Evolutionary conservation across 2,888 invertebrate genomes (phyloP), one percentile per base, ranked within the genome.

Genomic region (Cabera pusaria): DNA sequence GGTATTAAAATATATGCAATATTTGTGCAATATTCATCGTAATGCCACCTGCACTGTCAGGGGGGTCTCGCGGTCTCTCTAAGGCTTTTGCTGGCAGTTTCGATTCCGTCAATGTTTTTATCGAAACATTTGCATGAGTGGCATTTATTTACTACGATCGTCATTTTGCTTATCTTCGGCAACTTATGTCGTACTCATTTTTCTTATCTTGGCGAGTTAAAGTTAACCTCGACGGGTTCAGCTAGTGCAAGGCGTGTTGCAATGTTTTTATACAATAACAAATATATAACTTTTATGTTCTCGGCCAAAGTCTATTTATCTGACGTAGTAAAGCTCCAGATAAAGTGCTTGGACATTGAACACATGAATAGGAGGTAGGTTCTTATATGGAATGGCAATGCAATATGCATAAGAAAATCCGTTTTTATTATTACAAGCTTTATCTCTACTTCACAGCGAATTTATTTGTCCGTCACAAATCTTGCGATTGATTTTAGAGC

Each of bases 21-120:
- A 29, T 26, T 33, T 33, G 20, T 37, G 32, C 31, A 36, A 34
- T 34, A 36, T 36, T 37, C 23, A 9, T 26, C 20, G 26, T 7
- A 37, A 37, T 38, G 31, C 45, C 66, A 65, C 60, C 62, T 63
- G 60, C 52, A 24, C 56, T 22, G 34, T 41, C 47, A 39, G 63
- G 72, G 70, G 50, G 70, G 72, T 72, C 72, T 35, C 4, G 14
- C 14, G 2, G 14, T 4, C 14, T 4, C 11, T 24, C 40, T 49
- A 44, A 44, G 20, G 36, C 48, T 59, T 59, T 65, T 70, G 56
- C 63, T 62, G 57, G 65, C 64, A 64, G 64, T 51, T 64, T 59
- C 46, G 31, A 31, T 44, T 11, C 19, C 29, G 34, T 32, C 27
- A 25, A 31, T 34, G 36, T 41, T 35, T 40, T 44, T 45, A 48